Percentiles rank a stretch among this genome's conserved stretches.
Conservation (phyloP, 2,113 vertebrate genomes). For the Zapus hudsonius region DNA sequence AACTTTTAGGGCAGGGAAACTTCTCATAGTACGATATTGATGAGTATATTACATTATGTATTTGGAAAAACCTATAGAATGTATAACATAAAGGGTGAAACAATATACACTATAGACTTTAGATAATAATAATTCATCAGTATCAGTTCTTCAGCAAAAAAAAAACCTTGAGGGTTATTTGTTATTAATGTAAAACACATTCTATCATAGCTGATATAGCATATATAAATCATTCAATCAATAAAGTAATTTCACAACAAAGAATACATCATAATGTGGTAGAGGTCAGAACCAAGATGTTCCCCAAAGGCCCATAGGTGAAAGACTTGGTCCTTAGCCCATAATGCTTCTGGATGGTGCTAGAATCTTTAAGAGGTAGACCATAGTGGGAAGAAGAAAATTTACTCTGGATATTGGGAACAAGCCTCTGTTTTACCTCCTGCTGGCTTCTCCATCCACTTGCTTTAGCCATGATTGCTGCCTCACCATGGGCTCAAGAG, state of each 20-base stretch:
- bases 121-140: neutral
- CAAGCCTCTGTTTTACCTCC: neutral
- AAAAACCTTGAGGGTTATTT: neutral
- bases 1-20: neutral
- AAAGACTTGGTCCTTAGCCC: neutral
- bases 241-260: slow-evolving; percentile 2
- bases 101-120: neutral
- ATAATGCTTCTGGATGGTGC: neutral
- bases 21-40: neutral
- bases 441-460: neutral
- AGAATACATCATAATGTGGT: neutral
- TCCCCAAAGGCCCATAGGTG: neutral
- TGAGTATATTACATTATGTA: neutral
- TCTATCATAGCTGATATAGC: neutral
- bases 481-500: neutral
- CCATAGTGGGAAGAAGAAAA: neutral
- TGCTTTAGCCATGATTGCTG: neutral
- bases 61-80: neutral
- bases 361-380: neutral
- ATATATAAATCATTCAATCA: neutral
- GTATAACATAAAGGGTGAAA: neutral
- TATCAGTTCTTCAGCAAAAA: neutral
- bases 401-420: neutral
- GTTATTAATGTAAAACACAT: neutral
- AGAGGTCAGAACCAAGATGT: neutral